Base-by-base conservation (phyloP, 1,140 invertebrate genomes). In the Microplitis mediator region DNA sequence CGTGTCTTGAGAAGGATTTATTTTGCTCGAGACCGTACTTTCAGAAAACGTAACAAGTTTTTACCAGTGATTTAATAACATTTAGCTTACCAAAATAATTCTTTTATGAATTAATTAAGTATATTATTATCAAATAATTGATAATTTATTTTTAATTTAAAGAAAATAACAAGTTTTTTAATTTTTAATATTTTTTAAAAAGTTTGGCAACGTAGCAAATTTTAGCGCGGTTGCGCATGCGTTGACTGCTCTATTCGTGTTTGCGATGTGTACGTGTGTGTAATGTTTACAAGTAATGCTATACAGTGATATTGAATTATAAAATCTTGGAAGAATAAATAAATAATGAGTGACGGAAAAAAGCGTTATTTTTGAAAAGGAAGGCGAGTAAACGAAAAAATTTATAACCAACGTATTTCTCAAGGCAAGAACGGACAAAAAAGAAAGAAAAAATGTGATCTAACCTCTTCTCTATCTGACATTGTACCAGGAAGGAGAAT, bases 371-470 rank as follows among this genome's bases (percentile, higher is more conserved):
- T 54, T 54, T 54, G 0, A 13, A 54, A 54, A 54, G 52, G 52
- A 23, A 54, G 52, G 52, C 52, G 52, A 54, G 52, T 54, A 14
- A 54, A 23, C 52, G 13, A 54, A 54, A 54, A 54, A 54, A 54
- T 54, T 54, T 54, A 11, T 6, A 54, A 54, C 11, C 11, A 54
- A 54, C 52, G 60, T 62, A 62, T 62, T 62, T 16, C 60, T 62
- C 60, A 62, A 62, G 0, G 60, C 60, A 62, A 62, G 32, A 62
- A 62, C 23, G 32, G 60, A 62, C 60, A 62, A 36, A 62, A 62
- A 62, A 62, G 60, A 62, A 34, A 34, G 60, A 34, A 34, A 62
- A 9, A 0, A 62, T 35, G 16, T 36, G 35, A 34, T 62, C 23
- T 62, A 62, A 32, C 60, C 60, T 62, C 60, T 62, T 9, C 31